Base-by-base conservation (phyloP, 2,797 vertebrate genomes). In the Tapera naevia region DNA sequence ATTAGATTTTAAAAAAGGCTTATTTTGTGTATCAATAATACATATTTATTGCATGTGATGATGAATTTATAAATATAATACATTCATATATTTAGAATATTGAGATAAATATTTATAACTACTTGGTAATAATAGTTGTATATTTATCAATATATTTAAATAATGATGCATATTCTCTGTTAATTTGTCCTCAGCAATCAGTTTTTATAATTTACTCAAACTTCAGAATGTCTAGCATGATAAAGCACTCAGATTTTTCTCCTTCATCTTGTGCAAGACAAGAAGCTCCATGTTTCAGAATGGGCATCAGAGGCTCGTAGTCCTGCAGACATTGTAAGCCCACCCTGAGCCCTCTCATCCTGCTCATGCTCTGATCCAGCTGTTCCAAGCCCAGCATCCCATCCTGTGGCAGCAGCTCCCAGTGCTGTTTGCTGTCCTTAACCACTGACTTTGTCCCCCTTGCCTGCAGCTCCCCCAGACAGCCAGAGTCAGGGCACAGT, bases 101-200 rank as follows among this genome's bases (percentile, higher is more conserved):
- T 80, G 45, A 24, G 56, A 91, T 62, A 82, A 80, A 82, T 75
- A 90, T 92, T 87, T 86, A 78, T 78, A 83, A 54, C 37, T 50
- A 69, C 39, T 51, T 17, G 54, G 30, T 17, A 21, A 72, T 28
- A 39, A 61, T 43, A 86, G 87, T 53, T 39, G 57, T 27, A 71
- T 81, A 57, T 41, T 83, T 89, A 82, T 81, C 48, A 69, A 82
- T 61, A 56, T 32, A 89, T 92, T 89, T 88, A 71, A 89, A 89
- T 64, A 86, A 80, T 83, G 60, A 71, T 56, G 51, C 8, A 0
- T 21, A 45, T 60, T 70, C 4, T 70, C n/a, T 57, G 75, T 64
- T 46, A 33, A 41, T 94, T 88, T 74, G 32, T 62, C 73, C 71
- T 93, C 14, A 13, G 50, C 56, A 84, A 89, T 82, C 78, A 76